Evolutionary conservation across 2,888 invertebrate genomes (phyloP).

Genomic region (Meghimatium bilineatum): DNA sequence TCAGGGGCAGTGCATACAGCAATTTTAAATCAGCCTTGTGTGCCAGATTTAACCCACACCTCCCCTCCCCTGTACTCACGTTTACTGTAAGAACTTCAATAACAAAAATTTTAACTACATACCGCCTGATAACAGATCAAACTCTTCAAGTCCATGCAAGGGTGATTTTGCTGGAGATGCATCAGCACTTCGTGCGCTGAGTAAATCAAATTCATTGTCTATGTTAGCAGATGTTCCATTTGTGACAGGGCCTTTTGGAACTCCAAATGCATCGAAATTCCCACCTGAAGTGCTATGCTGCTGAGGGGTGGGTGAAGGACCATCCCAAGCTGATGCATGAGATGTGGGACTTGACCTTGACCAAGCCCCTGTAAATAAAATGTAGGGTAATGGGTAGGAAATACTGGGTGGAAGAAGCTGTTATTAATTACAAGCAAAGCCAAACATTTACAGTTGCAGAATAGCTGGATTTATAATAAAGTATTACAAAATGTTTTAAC

Average conservation of each 20-base stretch:
- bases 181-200: conserved; percentile 65
- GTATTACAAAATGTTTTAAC: too few relatives aligned
- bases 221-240: conserved; percentile 62
- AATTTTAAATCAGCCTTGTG: too few relatives aligned
- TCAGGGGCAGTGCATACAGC: too few relatives aligned
- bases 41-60: too few relatives aligned
- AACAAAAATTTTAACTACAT: neutral
- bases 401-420: neutral
- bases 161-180: conserved; percentile 63
- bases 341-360: conserved; percentile 44
- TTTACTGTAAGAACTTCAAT: too few relatives aligned
- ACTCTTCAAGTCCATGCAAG: conserved; percentile 60
- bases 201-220: conserved; percentile 74
- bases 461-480: too few relatives aligned
- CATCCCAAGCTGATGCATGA: conserved; percentile 47
- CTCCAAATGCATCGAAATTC: conserved; percentile 52
- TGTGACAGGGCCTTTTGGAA: conserved; percentile 52
- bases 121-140: conserved; percentile 67
- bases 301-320: conserved; percentile 48
- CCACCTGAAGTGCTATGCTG: conserved; percentile 25
- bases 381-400: neutral
- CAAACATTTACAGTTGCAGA: neutral
- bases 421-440: neutral
- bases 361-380: conserved; percentile 33
- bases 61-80: too few relatives aligned